Percentiles rank a stretch among this genome's conserved stretches.
These are phyloP conservation scores for Nycticebus coucang DNA, from an alignment of 2,113 vertebrate genomes.

Conservation along the genomic window DNA sequence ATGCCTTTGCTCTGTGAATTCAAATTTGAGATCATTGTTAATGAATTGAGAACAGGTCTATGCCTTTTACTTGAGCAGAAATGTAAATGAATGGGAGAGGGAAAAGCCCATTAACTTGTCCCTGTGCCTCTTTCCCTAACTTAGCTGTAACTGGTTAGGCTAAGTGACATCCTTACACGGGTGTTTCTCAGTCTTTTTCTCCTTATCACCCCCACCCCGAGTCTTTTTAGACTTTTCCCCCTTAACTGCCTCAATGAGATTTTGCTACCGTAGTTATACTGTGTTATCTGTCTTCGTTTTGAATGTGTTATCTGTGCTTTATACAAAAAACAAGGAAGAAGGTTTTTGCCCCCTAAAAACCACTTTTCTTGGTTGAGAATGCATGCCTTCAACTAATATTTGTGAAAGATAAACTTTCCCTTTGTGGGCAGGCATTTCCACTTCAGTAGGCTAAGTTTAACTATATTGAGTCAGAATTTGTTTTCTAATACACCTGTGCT, in stretches of 20 bases:
- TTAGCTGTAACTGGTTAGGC: not conserved
- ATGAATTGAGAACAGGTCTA: not conserved
- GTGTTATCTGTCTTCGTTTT: not conserved
- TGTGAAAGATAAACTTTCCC: not conserved
- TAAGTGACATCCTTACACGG: not conserved
- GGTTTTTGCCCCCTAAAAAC: not conserved
- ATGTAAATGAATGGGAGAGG: not conserved
- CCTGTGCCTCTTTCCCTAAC: not conserved
- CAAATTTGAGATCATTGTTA: not conserved
- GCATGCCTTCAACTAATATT: not conserved
- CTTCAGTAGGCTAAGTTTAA: conserved; percentile 50
- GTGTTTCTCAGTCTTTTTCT: not conserved
- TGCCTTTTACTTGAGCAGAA: not conserved
- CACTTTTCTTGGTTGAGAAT: conserved; percentile 17
- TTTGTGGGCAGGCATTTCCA: conserved; percentile 50
- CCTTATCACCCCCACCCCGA: not conserved
- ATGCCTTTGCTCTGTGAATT: not conserved
- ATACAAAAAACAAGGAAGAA: not conserved
- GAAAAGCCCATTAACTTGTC: not conserved
- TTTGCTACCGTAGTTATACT: not conserved
- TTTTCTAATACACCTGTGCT: conserved; percentile 69
- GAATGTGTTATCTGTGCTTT: not conserved
- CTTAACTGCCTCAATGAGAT: not conserved
- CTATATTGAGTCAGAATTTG: conserved; percentile 47
- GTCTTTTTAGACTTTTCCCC: not conserved